A percentile compares a stretch with the other conserved stretches of the same genome.
These are phyloP conservation scores for Stictocephala bisonia DNA, from an alignment of 2,888 invertebrate genomes.

Conservation along the genomic window DNA sequence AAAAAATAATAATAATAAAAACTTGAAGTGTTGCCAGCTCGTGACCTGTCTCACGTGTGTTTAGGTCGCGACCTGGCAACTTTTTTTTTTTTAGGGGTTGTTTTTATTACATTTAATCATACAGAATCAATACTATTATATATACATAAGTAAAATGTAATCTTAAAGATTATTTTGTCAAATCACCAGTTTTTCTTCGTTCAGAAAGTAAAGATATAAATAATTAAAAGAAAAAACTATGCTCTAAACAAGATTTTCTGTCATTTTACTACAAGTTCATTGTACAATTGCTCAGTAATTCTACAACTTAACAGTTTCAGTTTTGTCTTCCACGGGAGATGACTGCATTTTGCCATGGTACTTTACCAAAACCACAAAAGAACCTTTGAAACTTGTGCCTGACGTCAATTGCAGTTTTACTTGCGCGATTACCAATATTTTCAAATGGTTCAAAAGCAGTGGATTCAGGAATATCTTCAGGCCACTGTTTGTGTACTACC, in stretches of 20 bases:
- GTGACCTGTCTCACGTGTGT: too few species aligned
- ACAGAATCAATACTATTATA: neutral
- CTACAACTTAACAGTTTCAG: neutral
- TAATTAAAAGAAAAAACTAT: neutral
- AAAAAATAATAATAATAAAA: neutral
- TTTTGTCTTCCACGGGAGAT: neutral
- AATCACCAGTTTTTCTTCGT: too few species aligned
- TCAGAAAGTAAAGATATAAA: too few species aligned
- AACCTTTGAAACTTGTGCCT: neutral
- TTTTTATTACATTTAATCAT: neutral
- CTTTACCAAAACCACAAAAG: conserved; percentile 1
- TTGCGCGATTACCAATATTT: neutral
- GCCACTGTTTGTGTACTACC: neutral
- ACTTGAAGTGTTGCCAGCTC: neutral
- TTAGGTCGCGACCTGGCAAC: neutral
- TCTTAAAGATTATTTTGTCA: too few species aligned
- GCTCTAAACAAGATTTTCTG: neutral
- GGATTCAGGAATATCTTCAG: neutral
- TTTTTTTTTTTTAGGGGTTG: neutral
- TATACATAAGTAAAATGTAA: too few species aligned
- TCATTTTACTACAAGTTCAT: neutral
- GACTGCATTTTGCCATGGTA: neutral
- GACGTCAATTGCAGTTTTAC: neutral
- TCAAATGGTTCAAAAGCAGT: neutral
- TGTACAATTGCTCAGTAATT: neutral